A percentile compares a stretch with the other conserved stretches of the same genome.
Conservation (phyloP, 1,140 invertebrate species). For the Psix sp. region DNA sequence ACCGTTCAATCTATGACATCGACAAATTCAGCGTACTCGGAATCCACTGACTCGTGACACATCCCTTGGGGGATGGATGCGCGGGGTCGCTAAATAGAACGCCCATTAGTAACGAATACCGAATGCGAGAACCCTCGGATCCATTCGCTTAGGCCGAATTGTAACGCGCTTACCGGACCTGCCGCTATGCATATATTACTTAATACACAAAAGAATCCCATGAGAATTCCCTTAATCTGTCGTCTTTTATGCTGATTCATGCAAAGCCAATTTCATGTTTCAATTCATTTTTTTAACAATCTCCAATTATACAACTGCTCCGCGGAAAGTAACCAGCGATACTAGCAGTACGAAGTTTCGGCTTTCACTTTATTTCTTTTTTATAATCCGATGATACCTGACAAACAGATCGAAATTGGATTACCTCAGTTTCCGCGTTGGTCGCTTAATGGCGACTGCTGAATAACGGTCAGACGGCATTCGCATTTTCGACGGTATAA, state of each 20-base stretch:
- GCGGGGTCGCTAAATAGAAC: constrained; percentile 71
- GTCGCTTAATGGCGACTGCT: constrained; percentile 7
- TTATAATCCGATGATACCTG: no score
- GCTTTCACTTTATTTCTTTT: not conserved
- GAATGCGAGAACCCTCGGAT: constrained; percentile 63
- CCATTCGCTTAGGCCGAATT: constrained; percentile 28
- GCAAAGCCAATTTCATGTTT: constrained; percentile 54
- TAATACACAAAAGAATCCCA: constrained; percentile 51
- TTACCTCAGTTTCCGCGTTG: no score
- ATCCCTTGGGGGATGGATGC: constrained; percentile 64
- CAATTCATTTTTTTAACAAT: constrained; percentile 36
- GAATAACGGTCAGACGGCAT: constrained; percentile 11
- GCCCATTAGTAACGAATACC: constrained; percentile 73
- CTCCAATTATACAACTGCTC: no score
- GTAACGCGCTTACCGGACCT: constrained; percentile 39
- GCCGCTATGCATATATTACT: constrained; percentile 55
- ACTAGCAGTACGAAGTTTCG: no score
- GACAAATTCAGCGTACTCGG: constrained; percentile 46
- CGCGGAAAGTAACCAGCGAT: no score
- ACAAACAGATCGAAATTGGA: no score
- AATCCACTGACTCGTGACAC: constrained; percentile 67
- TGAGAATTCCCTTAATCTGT: constrained; percentile 52
- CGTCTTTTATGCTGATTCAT: constrained; percentile 50
- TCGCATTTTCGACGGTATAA: constrained; percentile 8
- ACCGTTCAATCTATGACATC: constrained; percentile 41